Percentiles rank a stretch among this genome's conserved stretches.
Conservation (phyloP, 2,113 vertebrate species). For the Uria lomvia region DNA sequence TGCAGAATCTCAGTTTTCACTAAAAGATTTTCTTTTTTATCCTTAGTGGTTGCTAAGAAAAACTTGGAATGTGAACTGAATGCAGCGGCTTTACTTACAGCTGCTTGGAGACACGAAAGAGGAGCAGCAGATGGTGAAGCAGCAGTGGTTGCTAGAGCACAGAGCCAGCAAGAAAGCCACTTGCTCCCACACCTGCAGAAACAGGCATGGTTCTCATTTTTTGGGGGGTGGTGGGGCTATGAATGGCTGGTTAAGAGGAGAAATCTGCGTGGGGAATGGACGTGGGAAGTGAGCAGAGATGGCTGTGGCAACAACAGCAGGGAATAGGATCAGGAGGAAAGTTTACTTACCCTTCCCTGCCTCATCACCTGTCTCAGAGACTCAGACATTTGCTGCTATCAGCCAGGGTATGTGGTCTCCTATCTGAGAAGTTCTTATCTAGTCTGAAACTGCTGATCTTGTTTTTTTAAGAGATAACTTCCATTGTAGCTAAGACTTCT, state of each 20-base stretch:
- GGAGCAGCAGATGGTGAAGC: conserved; percentile 24
- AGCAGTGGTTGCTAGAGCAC: neutral
- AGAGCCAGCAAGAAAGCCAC: conserved; percentile 1
- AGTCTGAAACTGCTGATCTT: conserved; percentile 6
- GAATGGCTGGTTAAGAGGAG: neutral
- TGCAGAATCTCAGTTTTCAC: neutral
- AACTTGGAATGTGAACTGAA: conserved; percentile 22
- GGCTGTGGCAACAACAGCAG: neutral
- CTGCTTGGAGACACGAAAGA: conserved; percentile 23
- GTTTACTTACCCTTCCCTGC: neutral
- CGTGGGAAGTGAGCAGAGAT: neutral
- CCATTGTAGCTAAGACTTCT: conserved; percentile 1
- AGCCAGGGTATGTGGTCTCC: neutral
- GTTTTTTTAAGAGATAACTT: neutral
- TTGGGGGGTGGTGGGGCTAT: fast-evolving
- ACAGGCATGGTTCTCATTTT: neutral
- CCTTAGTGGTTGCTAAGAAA: conserved; percentile 29
- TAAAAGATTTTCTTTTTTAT: conserved; percentile 17
- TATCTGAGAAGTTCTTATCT: conserved; percentile 16
- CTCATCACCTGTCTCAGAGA: neutral
- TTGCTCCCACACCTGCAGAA: conserved; percentile 32
- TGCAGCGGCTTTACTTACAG: conserved; percentile 19
- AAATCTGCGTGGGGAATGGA: neutral
- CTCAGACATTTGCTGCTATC: neutral
- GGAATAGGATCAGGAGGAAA: neutral